Evolutionary conservation across 1,140 invertebrate genomes (phyloP).

Genomic region (Lepidurus packardi): DNA sequence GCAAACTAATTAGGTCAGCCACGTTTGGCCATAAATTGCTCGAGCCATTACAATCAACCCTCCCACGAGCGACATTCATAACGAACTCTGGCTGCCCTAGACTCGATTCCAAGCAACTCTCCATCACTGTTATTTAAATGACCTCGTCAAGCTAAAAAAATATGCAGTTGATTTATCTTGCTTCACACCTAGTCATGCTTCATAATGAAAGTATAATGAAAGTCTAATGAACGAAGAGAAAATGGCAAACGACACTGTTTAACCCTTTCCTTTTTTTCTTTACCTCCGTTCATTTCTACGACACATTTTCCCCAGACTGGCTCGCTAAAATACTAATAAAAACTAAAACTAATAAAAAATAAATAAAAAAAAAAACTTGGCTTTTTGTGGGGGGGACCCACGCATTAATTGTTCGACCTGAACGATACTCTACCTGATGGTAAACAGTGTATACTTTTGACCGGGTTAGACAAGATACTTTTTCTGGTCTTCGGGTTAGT

Average conservation of each 20-base stretch:
- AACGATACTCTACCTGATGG: not conserved
- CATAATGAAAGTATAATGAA: not conserved
- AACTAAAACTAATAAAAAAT: no score
- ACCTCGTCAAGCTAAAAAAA: not conserved
- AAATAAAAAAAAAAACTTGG: no score
- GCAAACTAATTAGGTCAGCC: constrained; percentile 21
- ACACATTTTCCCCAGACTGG: not conserved
- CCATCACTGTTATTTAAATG: not conserved
- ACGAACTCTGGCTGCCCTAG: not conserved
- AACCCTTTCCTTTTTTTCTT: not conserved
- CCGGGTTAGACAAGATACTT: not conserved
- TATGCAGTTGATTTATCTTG: not conserved
- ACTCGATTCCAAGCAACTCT: not conserved
- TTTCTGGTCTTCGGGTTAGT: not conserved
- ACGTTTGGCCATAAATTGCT: constrained; percentile 12
- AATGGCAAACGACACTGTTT: not conserved
- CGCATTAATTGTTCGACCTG: not conserved
- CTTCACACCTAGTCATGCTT: not conserved
- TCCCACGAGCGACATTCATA: constrained; percentile 6
- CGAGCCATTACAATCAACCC: constrained; percentile 1
- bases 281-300: not conserved
- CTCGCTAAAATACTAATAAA: no score
- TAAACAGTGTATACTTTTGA: not conserved
- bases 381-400: not conserved
- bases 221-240: not conserved